Evolutionary conservation across 2,113 vertebrate genomes (phyloP).

Genomic region (Casuarius casuarius): DNA sequence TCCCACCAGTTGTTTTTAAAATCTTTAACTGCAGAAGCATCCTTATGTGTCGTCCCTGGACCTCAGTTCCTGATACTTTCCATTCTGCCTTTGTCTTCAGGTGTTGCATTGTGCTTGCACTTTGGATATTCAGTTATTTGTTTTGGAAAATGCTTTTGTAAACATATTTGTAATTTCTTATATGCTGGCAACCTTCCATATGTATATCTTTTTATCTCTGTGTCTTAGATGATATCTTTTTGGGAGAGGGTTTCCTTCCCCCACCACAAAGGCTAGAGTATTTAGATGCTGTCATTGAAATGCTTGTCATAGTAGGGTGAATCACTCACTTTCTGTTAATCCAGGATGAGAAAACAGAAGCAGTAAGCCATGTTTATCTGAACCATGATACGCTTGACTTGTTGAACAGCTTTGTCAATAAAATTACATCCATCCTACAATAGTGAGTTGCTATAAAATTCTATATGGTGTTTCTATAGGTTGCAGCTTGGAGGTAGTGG

Average conservation of each 20-base stretch:
- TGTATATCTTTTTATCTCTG: neutral
- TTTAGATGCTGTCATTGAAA: neutral
- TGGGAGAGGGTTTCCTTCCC: neutral
- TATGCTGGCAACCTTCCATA: neutral
- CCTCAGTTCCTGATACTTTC: neutral
- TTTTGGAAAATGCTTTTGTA: neutral
- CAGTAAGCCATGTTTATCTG: neutral
- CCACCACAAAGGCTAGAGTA: neutral
- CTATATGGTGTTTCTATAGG: neutral
- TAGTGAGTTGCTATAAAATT: neutral
- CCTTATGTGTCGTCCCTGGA: neutral
- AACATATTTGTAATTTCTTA: neutral
- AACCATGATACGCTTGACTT: neutral
- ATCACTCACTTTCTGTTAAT: neutral
- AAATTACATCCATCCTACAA: neutral
- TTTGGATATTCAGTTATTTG: neutral
- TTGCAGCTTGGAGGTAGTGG: neutral
- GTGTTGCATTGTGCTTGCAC: neutral
- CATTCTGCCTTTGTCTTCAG: neutral
- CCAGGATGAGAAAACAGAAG: neutral
- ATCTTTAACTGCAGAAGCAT: slow-evolving; percentile 46
- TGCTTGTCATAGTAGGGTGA: neutral
- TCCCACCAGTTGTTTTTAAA: slow-evolving; percentile 65
- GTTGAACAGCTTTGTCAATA: neutral
- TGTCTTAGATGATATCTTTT: neutral